Percentiles rank a stretch among this genome's conserved stretches.
These are phyloP conservation scores for Budorcas taxicolor DNA, from an alignment of 2,113 vertebrate genomes.

Conservation along the genomic window DNA sequence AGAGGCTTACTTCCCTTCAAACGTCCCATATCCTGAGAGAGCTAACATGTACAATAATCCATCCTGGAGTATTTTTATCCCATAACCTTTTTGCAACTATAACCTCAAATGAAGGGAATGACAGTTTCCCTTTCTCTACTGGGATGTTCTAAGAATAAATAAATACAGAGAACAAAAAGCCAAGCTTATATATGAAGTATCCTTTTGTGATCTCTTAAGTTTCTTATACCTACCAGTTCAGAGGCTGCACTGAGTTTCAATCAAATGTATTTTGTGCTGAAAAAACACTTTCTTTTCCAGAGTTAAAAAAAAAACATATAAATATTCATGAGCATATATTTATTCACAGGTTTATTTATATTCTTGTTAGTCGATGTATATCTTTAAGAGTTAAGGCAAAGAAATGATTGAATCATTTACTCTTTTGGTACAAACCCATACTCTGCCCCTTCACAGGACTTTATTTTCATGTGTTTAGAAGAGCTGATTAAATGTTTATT, in stretches of 20 bases:
- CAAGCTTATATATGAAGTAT: neutral
- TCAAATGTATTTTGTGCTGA: constrained; percentile 56
- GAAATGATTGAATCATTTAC: constrained; percentile 35
- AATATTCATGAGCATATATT: constrained; percentile 46
- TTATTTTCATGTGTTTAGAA: constrained; percentile 21
- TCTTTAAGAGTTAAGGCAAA: constrained; percentile 59
- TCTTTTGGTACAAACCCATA: constrained; percentile 33
- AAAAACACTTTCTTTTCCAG: constrained; percentile 45
- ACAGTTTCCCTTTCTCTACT: neutral
- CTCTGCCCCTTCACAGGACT: neutral
- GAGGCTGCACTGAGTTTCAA: constrained; percentile 52
- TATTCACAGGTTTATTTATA: constrained; percentile 60
- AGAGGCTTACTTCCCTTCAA: neutral
- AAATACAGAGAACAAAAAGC: neutral
- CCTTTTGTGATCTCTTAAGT: constrained; percentile 29
- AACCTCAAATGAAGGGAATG: neutral
- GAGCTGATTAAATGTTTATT: neutral
- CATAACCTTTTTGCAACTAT: neutral
- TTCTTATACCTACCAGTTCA: constrained; percentile 56
- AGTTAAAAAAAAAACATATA: constrained; percentile 37
- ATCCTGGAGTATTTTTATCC: neutral
- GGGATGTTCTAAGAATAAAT: constrained; percentile 30
- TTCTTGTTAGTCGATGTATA: constrained; percentile 35
- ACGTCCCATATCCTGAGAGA: neutral
- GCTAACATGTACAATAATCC: neutral